phyloP scores from a whole-genome alignment of 1,140 invertebrate genomes.

The Drosophila kanapiae region DNA sequence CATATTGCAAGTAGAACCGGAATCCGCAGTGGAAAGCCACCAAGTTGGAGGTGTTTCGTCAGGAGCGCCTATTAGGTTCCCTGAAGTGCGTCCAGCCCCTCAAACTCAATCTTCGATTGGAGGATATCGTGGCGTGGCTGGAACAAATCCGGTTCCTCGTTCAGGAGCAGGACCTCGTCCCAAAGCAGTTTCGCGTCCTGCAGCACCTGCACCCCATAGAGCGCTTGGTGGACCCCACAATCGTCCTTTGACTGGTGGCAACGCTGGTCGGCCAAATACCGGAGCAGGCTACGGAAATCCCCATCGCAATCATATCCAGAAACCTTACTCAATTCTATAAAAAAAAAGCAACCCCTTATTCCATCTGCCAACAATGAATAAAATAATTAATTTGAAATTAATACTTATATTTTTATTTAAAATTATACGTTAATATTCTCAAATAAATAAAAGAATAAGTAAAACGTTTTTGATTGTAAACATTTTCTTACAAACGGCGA shows the following conservation, averaged over 20 bases:
- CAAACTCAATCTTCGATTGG: conserved; percentile 1
- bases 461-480: no score
- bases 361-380: background rate
- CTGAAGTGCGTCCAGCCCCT: conserved; percentile 2
- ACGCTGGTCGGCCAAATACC: background rate
- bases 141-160: background rate
- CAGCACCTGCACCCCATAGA: background rate
- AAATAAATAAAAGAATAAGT: no score
- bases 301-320: conserved; percentile 8
- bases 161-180: background rate
- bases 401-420: background rate
- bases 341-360: no score
- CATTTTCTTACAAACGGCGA: no score
- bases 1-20: background rate
- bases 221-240: background rate
- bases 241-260: background rate
- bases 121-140: background rate
- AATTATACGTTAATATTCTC: no score
- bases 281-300: background rate
- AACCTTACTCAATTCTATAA: conserved; percentile 1
- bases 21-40: background rate
- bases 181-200: background rate
- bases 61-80: conserved; percentile 14
- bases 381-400: background rate
- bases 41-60: background rate